Evolutionary conservation across 2,113 vertebrate genomes (phyloP).

Genomic region (Recurvirostra avosetta): DNA sequence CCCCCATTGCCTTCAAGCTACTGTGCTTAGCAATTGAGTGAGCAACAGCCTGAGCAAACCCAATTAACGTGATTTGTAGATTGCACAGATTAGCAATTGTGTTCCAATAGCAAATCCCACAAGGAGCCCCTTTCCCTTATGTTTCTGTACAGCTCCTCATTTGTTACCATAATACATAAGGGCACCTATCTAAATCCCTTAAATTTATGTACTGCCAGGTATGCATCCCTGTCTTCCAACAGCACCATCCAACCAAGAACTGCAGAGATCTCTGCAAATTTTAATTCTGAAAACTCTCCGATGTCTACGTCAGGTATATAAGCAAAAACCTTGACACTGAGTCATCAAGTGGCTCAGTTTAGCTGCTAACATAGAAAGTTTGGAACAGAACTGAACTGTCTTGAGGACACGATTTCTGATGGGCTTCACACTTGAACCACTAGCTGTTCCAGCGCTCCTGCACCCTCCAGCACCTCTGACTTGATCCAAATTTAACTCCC

Average conservation of each 20-base stretch:
- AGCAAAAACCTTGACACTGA: not conserved
- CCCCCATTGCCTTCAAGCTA: conserved; percentile 31
- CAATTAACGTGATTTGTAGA: conserved; percentile 56
- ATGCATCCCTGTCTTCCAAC: not conserved
- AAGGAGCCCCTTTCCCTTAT: not conserved
- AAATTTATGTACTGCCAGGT: not conserved
- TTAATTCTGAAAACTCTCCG: not conserved
- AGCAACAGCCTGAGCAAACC: conserved; percentile 55
- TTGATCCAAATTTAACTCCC: not conserved
- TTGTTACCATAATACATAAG: not conserved
- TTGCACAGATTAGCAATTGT: conserved; percentile 44
- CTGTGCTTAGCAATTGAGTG: conserved; percentile 6
- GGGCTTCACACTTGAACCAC: not conserved
- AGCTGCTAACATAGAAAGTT: not conserved
- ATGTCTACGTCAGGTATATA: not conserved
- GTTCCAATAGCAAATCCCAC: conserved; percentile 4
- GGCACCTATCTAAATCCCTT: not conserved
- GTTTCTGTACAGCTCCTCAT: not conserved
- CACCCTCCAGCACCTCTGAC: not conserved
- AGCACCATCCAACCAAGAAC: not conserved
- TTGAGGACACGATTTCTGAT: not conserved
- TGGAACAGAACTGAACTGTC: not conserved
- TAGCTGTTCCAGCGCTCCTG: not conserved
- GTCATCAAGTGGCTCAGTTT: not conserved
- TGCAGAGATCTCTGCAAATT: not conserved